Evolutionary conservation across 2,888 invertebrate genomes (phyloP), one percentile per base, ranked within the genome.

Genomic region (Argyra leucocephala): DNA sequence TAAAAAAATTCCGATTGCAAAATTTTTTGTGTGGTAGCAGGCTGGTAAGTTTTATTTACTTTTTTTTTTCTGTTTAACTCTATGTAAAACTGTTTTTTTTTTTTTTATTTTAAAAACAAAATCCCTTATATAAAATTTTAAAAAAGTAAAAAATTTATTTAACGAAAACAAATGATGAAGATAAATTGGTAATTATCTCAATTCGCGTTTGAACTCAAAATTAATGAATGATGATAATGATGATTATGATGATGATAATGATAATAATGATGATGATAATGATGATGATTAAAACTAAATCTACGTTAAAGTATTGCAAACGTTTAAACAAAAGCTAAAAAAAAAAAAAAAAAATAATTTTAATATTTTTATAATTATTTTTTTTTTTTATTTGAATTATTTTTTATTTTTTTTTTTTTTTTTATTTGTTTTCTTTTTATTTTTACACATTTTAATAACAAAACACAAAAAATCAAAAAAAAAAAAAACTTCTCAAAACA

Each of bases 381-480:
- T n/a, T n/a, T n/a, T n/a, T n/a, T n/a, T n/a, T n/a, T n/a, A n/a
- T n/a, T 68, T 68, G 26, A 31, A 57, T 69, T 69, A 48, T 68
- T 69, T 67, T 65, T 68, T 67, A 73, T 70, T 70, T 66, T 69
- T 66, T 65, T 67, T 68, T 68, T 64, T 63, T 66, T 62, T 64
- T 66, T 66, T 37, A 65, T 64, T 67, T 70, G 69, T 69, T 69
- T 70, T 71, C 67, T 66, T 62, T 68, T 62, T 62, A 63, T 62
- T 59, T 57, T 23, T 63, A 60, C 64, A 64, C 69, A 70, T 69
- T 64, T 48, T 62, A 66, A 67, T 69, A 63, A 68, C 66, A 69
- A 67, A 69, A 69, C 67, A 7, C 22, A 58, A 58, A 9, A 48
- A 48, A 48, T n/a, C 22, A 59, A 23, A 59, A 22, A 48, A 15